Evolutionary conservation across 2,888 invertebrate genomes (phyloP), one percentile per base, ranked within the genome.

Genomic region (Macrosoma leucophasiata): DNA sequence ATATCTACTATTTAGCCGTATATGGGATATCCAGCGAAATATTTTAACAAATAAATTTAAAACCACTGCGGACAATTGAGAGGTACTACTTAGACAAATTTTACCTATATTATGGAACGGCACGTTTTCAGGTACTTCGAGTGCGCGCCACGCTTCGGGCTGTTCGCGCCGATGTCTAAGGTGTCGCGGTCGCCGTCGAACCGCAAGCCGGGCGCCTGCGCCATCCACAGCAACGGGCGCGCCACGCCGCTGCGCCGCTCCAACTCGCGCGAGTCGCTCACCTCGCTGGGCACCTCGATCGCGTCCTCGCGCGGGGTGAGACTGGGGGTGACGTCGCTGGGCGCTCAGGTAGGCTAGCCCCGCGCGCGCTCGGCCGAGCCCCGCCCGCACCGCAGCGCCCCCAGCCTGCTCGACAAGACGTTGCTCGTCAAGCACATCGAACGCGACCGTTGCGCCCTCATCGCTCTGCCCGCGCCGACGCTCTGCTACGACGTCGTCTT

Each of bases 101-200:
- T n/a, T n/a, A n/a, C n/a, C n/a, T n/a, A n/a, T n/a, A n/a, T n/a
- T n/a, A n/a, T n/a, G n/a, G n/a, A n/a, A n/a, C n/a, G n/a, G n/a
- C n/a, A n/a, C n/a, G n/a, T n/a, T n/a, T 81, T 19, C 76, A 95
- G 97, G 81, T 98, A 98, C 84, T 98, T 98, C 82, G 91, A 93
- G 49, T 98, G 98, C 73, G 88, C 90, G 44, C 91, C 94, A 20
- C 91, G 93, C 62, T 94, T 92, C 77, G 98, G 98, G 2, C 86
- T 98, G 41, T 98, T 98, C 79, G 96, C 97, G 13, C 97, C 97
- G 2, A 85, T 93, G 36, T 89, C 92, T 58, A 98, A 98, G 86
- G 94, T 98, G 45, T 91, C 92, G 53, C 89, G 91, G 43, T 94
- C 95, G 24, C 95, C 95, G 15, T 91, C 92, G 30, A 91, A 87